Percentiles rank a stretch among this genome's conserved stretches.
phyloP scores from a whole-genome alignment of 2,888 invertebrate genomes.

The Nomada ferruginata region DNA sequence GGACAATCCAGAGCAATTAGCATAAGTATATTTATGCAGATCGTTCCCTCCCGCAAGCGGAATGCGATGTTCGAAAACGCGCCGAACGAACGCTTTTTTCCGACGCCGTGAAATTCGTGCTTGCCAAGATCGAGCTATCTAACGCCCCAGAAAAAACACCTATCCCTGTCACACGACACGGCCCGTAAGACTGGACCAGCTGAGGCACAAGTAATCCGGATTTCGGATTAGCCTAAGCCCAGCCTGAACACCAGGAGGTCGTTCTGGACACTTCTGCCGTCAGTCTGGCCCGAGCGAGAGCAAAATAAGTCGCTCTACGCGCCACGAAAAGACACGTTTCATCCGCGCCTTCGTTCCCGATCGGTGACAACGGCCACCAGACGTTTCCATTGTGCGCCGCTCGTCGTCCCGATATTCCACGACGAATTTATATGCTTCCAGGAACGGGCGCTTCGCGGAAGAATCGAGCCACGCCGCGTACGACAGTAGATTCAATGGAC shows the following conservation, averaged over 20 bases:
- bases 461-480: not conserved
- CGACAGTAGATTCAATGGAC: not conserved
- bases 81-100: constrained; percentile 4
- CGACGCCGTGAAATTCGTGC: constrained; percentile 30
- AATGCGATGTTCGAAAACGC: constrained; percentile 18
- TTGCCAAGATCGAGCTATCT: constrained; percentile 23
- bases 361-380: constrained; percentile 66
- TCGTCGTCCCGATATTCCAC: constrained; percentile 43
- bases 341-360: constrained; percentile 57
- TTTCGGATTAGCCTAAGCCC: constrained; percentile 82
- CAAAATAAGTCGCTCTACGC: constrained; percentile 69
- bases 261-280: constrained; percentile 65
- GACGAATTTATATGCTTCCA: constrained; percentile 52
- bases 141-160: constrained; percentile 60
- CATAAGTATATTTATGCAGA: constrained; percentile 59
- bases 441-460: constrained; percentile 52
- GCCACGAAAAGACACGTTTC: constrained; percentile 61
- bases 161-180: constrained; percentile 61
- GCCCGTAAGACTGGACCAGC: constrained; percentile 76
- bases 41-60: not conserved
- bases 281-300: constrained; percentile 57
- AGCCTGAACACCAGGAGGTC: constrained; percentile 75
- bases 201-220: constrained; percentile 82
- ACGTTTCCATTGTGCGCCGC: constrained; percentile 69
- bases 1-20: constrained; percentile 49